phyloP scores from a whole-genome alignment of 53 echinoderm and acorn worm species.

The Actinopyga echinites region DNA sequence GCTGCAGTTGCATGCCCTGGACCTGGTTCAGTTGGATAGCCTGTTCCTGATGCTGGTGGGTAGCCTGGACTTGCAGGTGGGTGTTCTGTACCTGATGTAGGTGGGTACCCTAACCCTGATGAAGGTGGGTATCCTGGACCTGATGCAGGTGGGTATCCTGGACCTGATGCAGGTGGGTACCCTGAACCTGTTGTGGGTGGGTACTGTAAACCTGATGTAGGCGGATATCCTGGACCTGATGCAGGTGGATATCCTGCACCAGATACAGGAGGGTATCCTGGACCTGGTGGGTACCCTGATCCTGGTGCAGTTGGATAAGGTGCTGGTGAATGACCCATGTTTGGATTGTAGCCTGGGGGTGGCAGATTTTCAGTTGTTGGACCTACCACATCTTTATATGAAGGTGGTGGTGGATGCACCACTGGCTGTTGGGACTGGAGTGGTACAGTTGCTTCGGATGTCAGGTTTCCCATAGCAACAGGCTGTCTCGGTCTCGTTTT shows the following conservation, averaged over 20 bases:
- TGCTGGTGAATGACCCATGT: not conserved
- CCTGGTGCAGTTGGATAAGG: not conserved
- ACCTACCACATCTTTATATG: conserved; percentile 10
- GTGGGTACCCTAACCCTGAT: conserved; percentile 10
- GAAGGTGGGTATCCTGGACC: not conserved
- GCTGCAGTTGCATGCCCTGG: no score
- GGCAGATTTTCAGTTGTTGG: not conserved
- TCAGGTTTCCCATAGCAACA: no score
- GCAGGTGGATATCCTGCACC: not conserved
- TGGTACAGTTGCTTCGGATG: no score
- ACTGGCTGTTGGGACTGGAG: no score
- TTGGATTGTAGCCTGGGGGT: not conserved
- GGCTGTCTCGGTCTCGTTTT: no score
- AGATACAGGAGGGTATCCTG: not conserved
- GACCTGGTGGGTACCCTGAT: not conserved
- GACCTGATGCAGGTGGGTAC: not conserved
- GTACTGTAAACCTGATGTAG: not conserved
- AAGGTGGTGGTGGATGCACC: not conserved
- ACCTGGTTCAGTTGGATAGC: not conserved
- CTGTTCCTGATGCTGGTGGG: not conserved
- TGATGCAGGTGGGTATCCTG: not conserved
- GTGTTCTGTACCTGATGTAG: no score
- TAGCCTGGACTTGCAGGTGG: not conserved
- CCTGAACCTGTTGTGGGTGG: not conserved
- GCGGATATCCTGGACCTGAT: not conserved